A percentile compares a stretch with the other conserved stretches of the same genome.
Evolutionary conservation across 2,797 vertebrate genomes (phyloP).

Genomic region (Botia kubotai): DNA sequence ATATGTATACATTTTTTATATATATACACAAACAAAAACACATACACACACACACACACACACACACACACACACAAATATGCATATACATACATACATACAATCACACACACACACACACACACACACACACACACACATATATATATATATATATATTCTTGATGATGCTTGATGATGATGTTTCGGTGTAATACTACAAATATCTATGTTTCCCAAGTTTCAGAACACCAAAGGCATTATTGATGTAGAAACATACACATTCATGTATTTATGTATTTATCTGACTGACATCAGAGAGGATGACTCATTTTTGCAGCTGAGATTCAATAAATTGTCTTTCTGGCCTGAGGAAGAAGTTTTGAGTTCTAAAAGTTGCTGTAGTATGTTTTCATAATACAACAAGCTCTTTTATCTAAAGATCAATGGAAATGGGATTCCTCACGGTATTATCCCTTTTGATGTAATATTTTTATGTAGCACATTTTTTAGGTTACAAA

Average conservation of each 20-base stretch:
- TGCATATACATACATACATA: no score
- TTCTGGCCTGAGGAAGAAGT: background rate
- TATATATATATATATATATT: background rate
- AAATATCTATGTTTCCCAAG: background rate
- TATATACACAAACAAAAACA: no score
- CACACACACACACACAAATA: background rate
- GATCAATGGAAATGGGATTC: conserved; percentile 2
- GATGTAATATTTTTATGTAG: conserved; percentile 3
- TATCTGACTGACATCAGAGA: background rate
- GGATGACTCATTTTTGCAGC: background rate
- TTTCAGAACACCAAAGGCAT: background rate
- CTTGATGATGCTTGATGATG: no score
- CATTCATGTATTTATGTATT: background rate
- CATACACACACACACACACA: background rate
- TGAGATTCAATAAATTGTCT: background rate
- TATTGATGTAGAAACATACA: background rate
- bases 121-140: background rate
- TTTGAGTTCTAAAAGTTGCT: background rate
- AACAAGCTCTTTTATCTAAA: conserved; percentile 12
- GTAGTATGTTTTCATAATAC: background rate
- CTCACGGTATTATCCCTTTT: background rate
- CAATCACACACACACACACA: background rate
- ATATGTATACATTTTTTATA: background rate
- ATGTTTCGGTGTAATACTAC: no score
- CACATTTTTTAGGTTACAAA: conserved; percentile 1